Base-by-base conservation (phyloP, 2,888 invertebrate species). In the Cecidostiba fungosa region DNA sequence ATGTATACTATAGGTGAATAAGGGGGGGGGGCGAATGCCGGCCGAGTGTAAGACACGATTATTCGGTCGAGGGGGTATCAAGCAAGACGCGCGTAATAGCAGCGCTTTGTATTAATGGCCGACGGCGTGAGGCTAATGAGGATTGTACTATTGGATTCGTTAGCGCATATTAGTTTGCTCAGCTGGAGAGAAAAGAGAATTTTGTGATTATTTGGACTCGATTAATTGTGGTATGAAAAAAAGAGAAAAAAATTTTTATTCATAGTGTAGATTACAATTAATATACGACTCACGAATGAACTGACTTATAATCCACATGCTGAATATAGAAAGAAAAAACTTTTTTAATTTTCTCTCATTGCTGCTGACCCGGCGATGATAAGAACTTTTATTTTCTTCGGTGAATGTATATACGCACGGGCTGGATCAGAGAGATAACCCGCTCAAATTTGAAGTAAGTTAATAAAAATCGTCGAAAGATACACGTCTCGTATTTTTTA, bases 351-450 rank as follows among this genome's bases (percentile, higher is more conserved):
- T 66, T 66, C 66, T 29, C 29, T 29, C 66, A 26, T 29, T 26
- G 66, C 66, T n/a, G 62, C 62, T 23, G 62, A 8, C 10, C 23
- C 12, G 29, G 66, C 66, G 66, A 66, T 66, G 66, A 66, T 66
- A 66, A 66, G 66, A 66, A 66, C 26, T 66, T 66, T 66, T 66
- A 66, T 66, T 66, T 66, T 66, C 66, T 26, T 66, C 29, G 29
- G 43, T 14, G 29, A 66, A 66, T 29, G 3, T 66, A 59, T 59
- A 59, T 8, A 12, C 12, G 10, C n/a, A 12, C 12, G 10, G 10
- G 43, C n/a, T 23, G 54, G n/a, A 19, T 59, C 54, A n/a, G n/a
- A n/a, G n/a, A 16, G 3, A 59, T n/a, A 59, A 6, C 5, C 5
- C 54, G 8, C n/a, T 23, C 19, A 6, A 23, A 66, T 66, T 66